Base-by-base conservation (phyloP, 2,797 vertebrate genomes). In the Parotocinclus haroldoi region DNA sequence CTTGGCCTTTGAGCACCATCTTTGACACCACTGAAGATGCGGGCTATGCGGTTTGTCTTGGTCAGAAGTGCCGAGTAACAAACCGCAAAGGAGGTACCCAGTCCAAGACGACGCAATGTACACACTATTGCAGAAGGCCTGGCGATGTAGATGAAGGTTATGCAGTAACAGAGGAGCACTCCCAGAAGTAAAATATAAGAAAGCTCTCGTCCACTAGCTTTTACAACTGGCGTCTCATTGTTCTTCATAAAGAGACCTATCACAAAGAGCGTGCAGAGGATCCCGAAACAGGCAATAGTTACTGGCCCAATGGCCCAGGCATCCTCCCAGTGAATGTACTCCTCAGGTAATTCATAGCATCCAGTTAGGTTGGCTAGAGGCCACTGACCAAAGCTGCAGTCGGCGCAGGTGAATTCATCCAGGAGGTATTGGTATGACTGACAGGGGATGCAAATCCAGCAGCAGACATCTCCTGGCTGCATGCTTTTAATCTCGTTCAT, bases 381-480 rank as follows among this genome's bases (percentile, higher is more conserved):
- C 97, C 97, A 99, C 74, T 91, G 91, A 18, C 97, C 97, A 0
- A 94, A 93, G 55, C 91, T 90, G 0, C 97, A 99, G 82, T 98
- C 94, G 10, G 91, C 91, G 50, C 97, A 99, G 65, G 94, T 97
- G 85, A 96, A 96, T 78, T 98, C 95, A 7, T 99, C 96, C 65
- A 89, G 82, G 58, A 98, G 87, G 80, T 93, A 98, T 82, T 99
- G 95, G 0, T 94, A 95, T 19, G 95, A 84, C 82, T 99, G 96
- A 82, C 96, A 99, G 5, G 95, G 92, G 59, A 96, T 98, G 75
- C 97, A 99, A 80, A 99, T 94, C 97, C 97, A 99, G 82, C 97
- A 99, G 85, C 97, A 99, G n/a, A 96, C 94, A 14, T 99, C 97
- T 1, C 97, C 97, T 0, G 96, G 97, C 83, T 98, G 97, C 91